Base-by-base conservation (phyloP, 1,140 invertebrate species). In the Drosophila albomicans region DNA sequence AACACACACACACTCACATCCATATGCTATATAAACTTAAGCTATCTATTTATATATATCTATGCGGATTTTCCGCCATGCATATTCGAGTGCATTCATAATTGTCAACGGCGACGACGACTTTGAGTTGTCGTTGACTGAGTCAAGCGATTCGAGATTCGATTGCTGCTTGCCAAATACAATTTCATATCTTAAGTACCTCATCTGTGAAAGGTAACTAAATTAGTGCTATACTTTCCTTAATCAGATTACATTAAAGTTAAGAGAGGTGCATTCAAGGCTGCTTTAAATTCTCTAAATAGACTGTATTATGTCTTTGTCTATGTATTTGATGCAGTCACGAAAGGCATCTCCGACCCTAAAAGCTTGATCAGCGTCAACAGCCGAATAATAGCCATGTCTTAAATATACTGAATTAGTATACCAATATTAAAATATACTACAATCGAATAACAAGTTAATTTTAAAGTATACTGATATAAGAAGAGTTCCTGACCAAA, bases 31-130 rank as follows among this genome's bases (percentile, higher is more conserved):
- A 61, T 69, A 45, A 64, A 61, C 32, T 79, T 64, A 61, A 75
- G 56, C 67, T 68, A 78, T 77, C 77, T 88, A 66, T 68, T 70
- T 77, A 57, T 82, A 57, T 82, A 84, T 54, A 72, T 78, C 58
- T 80, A 52, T 65, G 63, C 43, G 54, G 16, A 69, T 49, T 64
- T 71, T 75, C 48, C 57, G 73, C 74, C 67, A 66, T 77, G 68
- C 57, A 74, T 61, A 52, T 68, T 56, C 63, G 35, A 67, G 74
- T 78, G 58, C 57, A 78, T 81, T 85, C 63, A 85, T 81, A 85
- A 86, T 81, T 86, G 78, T 59, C 46, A 15, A 38, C 20, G 43
- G 41, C 48, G 20, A 62, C 56, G 51, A 45, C 41, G 48, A 62
- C 51, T 46, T 69, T 41, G 54, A 57, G 58, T 76, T 71, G 30